Evolutionary conservation across 2,113 vertebrate genomes (phyloP).

Genomic region (Cyrtonyx montezumae): DNA sequence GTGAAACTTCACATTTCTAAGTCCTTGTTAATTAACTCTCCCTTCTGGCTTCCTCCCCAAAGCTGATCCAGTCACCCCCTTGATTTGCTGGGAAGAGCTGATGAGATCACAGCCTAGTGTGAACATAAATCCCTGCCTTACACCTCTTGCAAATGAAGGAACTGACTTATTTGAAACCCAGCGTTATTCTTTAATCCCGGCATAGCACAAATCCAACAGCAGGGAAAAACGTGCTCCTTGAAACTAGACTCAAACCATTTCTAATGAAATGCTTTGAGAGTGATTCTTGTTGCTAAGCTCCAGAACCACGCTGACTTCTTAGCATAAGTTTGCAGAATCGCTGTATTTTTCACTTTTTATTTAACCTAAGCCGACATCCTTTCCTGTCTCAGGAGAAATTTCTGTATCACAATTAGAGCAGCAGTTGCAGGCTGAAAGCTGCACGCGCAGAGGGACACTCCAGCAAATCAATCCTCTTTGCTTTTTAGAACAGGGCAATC

Average conservation of each 20-base stretch:
- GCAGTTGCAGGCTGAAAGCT: constrained; percentile 3
- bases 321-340: background rate
- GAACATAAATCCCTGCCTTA: background rate
- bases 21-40: background rate
- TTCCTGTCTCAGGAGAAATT: background rate
- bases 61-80: too few relatives aligned
- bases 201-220: background rate
- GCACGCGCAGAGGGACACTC: background rate
- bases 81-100: background rate
- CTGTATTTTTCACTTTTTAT: background rate
- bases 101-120: background rate
- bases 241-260: background rate
- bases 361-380: background rate
- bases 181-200: background rate
- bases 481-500: background rate
- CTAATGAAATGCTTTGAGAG: background rate
- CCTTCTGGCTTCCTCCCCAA: background rate
- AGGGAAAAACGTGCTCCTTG: background rate
- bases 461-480: background rate
- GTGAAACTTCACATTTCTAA: background rate
- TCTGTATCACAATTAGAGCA: background rate
- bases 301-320: background rate
- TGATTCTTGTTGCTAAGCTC: background rate
- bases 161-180: background rate
- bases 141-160: background rate